Evolutionary conservation across 2,888 invertebrate genomes (phyloP), one percentile per base, ranked within the genome.

Genomic region (Ecdyonurus torrentis): DNA sequence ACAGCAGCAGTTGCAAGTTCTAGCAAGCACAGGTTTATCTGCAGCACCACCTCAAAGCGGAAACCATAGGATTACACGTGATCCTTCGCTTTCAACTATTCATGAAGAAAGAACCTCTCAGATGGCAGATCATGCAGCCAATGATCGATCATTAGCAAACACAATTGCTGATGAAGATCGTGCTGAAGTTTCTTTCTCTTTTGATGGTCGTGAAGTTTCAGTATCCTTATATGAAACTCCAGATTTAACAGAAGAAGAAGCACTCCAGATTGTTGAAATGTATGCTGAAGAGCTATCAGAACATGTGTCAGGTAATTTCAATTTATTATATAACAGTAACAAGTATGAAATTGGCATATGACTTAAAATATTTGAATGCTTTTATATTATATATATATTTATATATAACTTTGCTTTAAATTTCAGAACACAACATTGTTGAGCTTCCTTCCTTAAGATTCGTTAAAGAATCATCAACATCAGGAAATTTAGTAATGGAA

Each of bases 281-380:
- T 93, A 92, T 71, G 93, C 93, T 0, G 91, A 93, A 72, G 91
- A 93, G 74, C 79, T 92, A 64, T 92, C 92, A 0, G 92, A 93
- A 76, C 88, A 92, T 71, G 86, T 92, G 15, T 80, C 83, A 67
- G 83, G 82, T 82, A 72, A 72, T 69, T n/a, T n/a, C n/a, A n/a
- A n/a, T n/a, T n/a, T n/a, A n/a, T n/a, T n/a, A n/a, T n/a, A n/a
- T n/a, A n/a, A n/a, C n/a, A n/a, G n/a, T n/a, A n/a, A n/a, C n/a
- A n/a, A n/a, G n/a, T n/a, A n/a, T n/a, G n/a, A n/a, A n/a, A n/a
- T n/a, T n/a, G n/a, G n/a, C n/a, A n/a, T n/a, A n/a, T n/a, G n/a
- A n/a, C n/a, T n/a, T n/a, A n/a, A n/a, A n/a, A n/a, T n/a, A n/a
- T n/a, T n/a, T n/a, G n/a, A n/a, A n/a, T n/a, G n/a, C n/a, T n/a